Evolutionary conservation across 1,140 invertebrate genomes (phyloP).

Genomic region (Muscidifurax raptorellus): DNA sequence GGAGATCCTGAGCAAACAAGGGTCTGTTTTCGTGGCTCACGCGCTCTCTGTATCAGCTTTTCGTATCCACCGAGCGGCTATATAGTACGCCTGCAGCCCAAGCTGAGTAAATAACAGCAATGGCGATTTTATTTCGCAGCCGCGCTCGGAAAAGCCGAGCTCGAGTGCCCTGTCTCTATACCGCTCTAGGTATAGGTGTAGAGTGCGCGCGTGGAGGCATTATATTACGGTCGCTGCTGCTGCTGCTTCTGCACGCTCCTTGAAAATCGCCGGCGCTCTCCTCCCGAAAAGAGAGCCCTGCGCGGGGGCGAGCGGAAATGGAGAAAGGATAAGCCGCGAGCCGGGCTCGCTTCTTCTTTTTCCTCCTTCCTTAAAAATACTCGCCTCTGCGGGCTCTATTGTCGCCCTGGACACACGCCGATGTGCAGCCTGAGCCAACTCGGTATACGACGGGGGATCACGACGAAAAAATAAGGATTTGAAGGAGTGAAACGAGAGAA

Average conservation of each 20-base stretch:
- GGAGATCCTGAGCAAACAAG: slow-evolving; percentile 65
- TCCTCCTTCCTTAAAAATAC: slow-evolving; percentile 36
- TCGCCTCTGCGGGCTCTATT: slow-evolving; percentile 27
- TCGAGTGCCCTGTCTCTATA: neutral
- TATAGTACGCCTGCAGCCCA: slow-evolving; percentile 46
- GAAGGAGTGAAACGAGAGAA: neutral
- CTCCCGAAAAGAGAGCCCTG: neutral
- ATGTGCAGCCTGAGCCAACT: neutral
- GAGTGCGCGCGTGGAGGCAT: neutral
- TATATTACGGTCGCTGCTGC: slow-evolving; percentile 15
- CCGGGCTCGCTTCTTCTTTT: slow-evolving; percentile 26
- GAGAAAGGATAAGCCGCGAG: too few relatives aligned
- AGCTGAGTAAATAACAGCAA: slow-evolving; percentile 54
- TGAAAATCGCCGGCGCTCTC: neutral
- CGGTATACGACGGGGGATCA: slow-evolving; percentile 2
- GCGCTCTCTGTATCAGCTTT: neutral
- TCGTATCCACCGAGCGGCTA: slow-evolving; percentile 44
- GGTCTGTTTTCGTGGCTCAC: slow-evolving; percentile 57
- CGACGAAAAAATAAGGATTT: slow-evolving; percentile 43
- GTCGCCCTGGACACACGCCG: neutral
- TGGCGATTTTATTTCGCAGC: slow-evolving; percentile 39
- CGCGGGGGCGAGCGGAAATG: too few relatives aligned
- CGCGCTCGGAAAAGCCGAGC: neutral
- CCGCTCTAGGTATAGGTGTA: neutral
- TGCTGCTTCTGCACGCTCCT: slow-evolving; percentile 7